Evolutionary conservation across 1,140 invertebrate species (phyloP), one percentile per base, ranked within the genome.

Genomic region (Choristoneura fumiferana): DNA sequence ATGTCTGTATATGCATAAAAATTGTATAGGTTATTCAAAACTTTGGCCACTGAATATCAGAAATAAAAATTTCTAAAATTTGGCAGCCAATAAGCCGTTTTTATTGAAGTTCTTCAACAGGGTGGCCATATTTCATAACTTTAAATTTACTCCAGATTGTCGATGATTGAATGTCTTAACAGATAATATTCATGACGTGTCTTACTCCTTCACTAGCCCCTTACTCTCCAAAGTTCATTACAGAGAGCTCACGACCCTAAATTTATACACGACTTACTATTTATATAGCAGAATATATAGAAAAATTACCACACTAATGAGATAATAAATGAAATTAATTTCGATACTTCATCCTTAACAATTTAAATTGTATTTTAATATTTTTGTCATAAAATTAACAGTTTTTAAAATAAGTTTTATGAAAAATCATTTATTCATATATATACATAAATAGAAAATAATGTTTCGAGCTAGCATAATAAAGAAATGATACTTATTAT

Each of bases 1-100:
- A 80, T 73, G 74, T 82, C 65, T 83, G 83, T 88, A 88, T 80
- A 88, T 80, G 76, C 76, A 79, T 81, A 88, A 79, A 83, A 86
- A 84, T 71, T 78, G 80, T 83, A 84, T 83, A 85, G 63, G 78
- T 72, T 73, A 78, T 76, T 84, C 69, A 73, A 81, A 88, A 86
- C 84, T 66, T 88, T 84, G 82, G 81, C 82, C 76, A 71, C 77
- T 78, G 69, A 76, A 74, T 78, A 73, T 61, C 65, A 69, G 74
- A 65, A 84, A 71, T 64, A 78, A 73, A 71, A 60, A 45, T 49
- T 36, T 54, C 29, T 14, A 54, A 54, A 54, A 54, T 54, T 54
- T 54, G 53, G 53, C 53, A 54, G 43, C 43, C 43, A 49, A 49
- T 49, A 49, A 18, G 43, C 17, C 43, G 43, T 49, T 22, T 37